A percentile compares a stretch with the other conserved stretches of the same genome.
phyloP scores from a whole-genome alignment of 2,797 vertebrate genomes.

The Eleutherodactylus coqui region DNA sequence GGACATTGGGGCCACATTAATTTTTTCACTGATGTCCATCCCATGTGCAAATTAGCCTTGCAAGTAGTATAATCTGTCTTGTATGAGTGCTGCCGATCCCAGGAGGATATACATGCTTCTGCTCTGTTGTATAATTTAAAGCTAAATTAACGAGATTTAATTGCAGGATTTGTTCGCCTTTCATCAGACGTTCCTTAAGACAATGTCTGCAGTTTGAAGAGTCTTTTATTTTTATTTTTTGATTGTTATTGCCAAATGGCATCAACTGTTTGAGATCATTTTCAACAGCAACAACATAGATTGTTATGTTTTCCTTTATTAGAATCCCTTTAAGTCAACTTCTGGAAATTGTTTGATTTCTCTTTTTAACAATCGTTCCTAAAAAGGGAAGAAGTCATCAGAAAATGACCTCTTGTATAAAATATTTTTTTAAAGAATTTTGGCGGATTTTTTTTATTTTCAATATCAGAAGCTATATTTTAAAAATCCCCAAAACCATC shows the following conservation, averaged over 20 bases:
- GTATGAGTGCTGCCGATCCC: slow-evolving; percentile 77
- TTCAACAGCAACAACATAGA: not conserved
- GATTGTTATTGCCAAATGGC: not conserved
- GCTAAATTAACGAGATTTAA: slow-evolving; percentile 63
- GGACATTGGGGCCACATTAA: slow-evolving; percentile 84
- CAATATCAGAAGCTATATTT: too few species aligned
- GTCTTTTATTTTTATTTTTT: not conserved
- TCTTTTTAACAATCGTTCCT: too few species aligned
- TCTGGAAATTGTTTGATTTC: too few species aligned
- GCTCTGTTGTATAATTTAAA: slow-evolving; percentile 76
- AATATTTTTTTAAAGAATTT: too few species aligned
- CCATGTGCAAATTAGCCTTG: slow-evolving; percentile 84
- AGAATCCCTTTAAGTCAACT: not conserved
- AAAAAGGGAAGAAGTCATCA: too few species aligned
- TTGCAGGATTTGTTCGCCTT: slow-evolving; percentile 45
- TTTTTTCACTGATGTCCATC: slow-evolving; percentile 81
- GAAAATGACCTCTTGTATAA: too few species aligned
- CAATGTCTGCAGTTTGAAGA: not conserved
- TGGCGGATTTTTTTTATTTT: too few species aligned
- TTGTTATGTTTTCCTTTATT: not conserved
- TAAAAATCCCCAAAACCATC: too few species aligned
- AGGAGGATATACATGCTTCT: slow-evolving; percentile 75
- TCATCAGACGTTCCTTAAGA: slow-evolving; percentile 30
- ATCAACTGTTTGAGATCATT: not conserved
- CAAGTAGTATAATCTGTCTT: slow-evolving; percentile 84